Base-by-base conservation (phyloP, 2,888 invertebrate species). In the Yponomeuta sedellus region DNA sequence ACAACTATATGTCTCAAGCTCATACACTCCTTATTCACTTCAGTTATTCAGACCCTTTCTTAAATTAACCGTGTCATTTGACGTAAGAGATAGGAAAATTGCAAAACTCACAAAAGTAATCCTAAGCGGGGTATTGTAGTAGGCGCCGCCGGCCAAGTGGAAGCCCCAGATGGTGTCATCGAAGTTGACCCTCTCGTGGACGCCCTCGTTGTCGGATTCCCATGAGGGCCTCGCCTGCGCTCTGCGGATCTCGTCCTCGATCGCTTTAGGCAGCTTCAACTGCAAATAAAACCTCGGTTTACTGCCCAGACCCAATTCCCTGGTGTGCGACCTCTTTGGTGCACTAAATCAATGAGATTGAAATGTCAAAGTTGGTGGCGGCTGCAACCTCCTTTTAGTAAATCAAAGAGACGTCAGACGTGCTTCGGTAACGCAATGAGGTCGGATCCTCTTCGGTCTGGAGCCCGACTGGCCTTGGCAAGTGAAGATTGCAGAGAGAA, bases 81-180 rank as follows among this genome's bases (percentile, higher is more conserved):
- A 34, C 5, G 34, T 8, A 8, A 34, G 34, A 34, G 34, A 34
- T 34, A 8, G 34, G 10, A 34, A 16, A 34, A 25, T 39, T 39
- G n/a, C 19, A 39, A 34, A 12, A 64, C 68, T 61, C 74, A 80
- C 80, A 70, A 71, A 71, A 6, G 79, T 79, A 1, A 80, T 72
- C 63, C 77, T 71, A 22, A 80, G 68, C 0, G 80, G 77, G 0
- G 77, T 77, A 12, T 76, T 69, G 66, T 80, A 79, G 67, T 74
- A 75, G 0, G 73, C 67, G 6, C 80, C 80, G 0, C 80, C 80
- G 20, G 78, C 78, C 22, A 80, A 67, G 58, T 76, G 73, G 68
- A 80, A 79, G 1, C 80, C 80, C 80, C 80, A 80, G 57, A 80
- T 74, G 12, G 80, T 80, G 69, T 80, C 80, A 40, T 80, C 77